Base-by-base conservation (phyloP, 2,797 vertebrate genomes). In the Moxostoma hubbsi region DNA sequence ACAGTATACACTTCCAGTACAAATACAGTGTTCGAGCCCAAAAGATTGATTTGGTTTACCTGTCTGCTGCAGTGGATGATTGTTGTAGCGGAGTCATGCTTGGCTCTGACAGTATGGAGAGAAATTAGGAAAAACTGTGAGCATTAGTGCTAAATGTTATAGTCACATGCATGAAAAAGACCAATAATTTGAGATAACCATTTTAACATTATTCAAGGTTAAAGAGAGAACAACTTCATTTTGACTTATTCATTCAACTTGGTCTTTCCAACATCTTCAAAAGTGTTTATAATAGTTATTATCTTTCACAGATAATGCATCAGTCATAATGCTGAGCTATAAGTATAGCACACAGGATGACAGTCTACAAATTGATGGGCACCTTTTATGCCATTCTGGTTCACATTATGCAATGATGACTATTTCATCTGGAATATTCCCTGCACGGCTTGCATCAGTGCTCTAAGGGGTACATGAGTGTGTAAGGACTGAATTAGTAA, bases 1-100 rank as follows among this genome's bases (percentile, higher is more conserved):
- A 24, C 24, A 2, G 24, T 24, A 24, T 24, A 24, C 24, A 24
- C 24, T 24, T 24, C 24, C 24, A 24, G 24, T 15, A 13, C 12
- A 9, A 13, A 15, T n/a, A 7, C 10, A 62, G 1, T 43, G 18
- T 10, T 61, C 1, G 9, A 75, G 55, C 79, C 85, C 4, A 5
- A 36, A 5, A 51, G 11, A 49, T 46, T n/a, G 43, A 10, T 54
- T 63, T 49, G 12, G 13, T 87, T 87, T 92, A 94, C 93, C 93
- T 94, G 90, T 94, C 92, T 80, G 86, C 82, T 84, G 90, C 86
- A 83, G 87, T 89, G 45, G 91, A 91, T 73, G 89, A 81, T 83
- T 83, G 86, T 47, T 81, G 88, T 75, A 90, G 90, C 18, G 89
- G 90, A 80, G 84, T 92, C 92, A 93, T 93, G 81, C 74, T 87